phyloP scores from a whole-genome alignment of 2,113 vertebrate genomes.

The Pterophyllum scalare region DNA sequence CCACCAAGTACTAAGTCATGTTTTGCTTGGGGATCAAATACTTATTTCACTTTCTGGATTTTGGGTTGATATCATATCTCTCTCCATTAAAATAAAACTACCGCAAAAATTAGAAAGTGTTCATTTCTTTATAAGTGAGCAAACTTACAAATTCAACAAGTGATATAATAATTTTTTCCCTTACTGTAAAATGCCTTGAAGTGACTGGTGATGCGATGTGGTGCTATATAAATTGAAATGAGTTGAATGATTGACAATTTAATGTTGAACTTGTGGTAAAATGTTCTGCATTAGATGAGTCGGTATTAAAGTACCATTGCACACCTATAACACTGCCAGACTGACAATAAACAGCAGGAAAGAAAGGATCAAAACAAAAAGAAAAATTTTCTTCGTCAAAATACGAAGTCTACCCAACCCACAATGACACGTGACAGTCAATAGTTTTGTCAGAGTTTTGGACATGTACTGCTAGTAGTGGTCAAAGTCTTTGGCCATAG shows the following conservation, averaged over 20 bases:
- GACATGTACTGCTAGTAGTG: background rate
- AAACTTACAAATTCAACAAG: too few relatives aligned
- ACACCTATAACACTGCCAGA: background rate
- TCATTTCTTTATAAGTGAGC: too few relatives aligned
- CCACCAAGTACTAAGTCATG: too few relatives aligned
- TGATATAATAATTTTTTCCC: too few relatives aligned
- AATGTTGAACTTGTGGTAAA: background rate
- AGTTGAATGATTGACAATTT: accelerated
- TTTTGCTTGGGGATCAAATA: too few relatives aligned
- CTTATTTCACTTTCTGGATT: too few relatives aligned
- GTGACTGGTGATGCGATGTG: too few relatives aligned
- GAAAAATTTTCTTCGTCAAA: background rate
- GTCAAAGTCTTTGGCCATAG: background rate
- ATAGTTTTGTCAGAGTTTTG: background rate
- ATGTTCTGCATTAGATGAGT: background rate
- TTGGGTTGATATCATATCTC: too few relatives aligned
- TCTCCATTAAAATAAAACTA: too few relatives aligned
- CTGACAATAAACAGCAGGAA: background rate
- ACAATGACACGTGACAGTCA: background rate
- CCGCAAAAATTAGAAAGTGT: too few relatives aligned
- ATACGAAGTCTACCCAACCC: background rate
- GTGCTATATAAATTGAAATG: too few relatives aligned
- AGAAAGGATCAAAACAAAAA: background rate
- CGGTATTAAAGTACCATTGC: background rate
- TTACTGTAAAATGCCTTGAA: too few relatives aligned